Evolutionary conservation across 2,113 vertebrate species (phyloP).

Genomic region (Scortum barcoo): DNA sequence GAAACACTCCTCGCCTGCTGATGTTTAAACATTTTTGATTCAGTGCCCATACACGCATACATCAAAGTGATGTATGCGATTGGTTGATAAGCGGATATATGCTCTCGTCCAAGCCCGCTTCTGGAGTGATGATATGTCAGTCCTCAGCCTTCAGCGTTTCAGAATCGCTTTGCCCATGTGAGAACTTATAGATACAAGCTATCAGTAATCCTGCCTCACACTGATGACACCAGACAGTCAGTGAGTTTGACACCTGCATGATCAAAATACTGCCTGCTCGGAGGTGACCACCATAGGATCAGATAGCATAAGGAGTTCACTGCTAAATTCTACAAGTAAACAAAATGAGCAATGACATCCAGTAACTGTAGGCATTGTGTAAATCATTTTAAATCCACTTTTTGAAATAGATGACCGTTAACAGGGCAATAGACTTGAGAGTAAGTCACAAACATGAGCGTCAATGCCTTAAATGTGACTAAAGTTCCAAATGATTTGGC

Average conservation of each 20-base stretch:
- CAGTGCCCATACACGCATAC: slow-evolving; percentile 45
- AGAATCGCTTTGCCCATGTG: slow-evolving; percentile 32
- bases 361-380: background rate
- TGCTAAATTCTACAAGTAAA: background rate
- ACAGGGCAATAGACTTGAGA: slow-evolving; percentile 1
- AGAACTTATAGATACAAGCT: slow-evolving; percentile 49
- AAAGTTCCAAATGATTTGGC: slow-evolving; percentile 23
- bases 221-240: slow-evolving; percentile 30
- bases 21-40: slow-evolving; percentile 47
- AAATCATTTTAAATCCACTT: slow-evolving; percentile 12
- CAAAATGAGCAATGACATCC: slow-evolving; percentile 17
- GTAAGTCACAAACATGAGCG: background rate
- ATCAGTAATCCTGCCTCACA: slow-evolving; percentile 57
- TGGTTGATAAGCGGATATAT: slow-evolving; percentile 52
- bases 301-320: background rate
- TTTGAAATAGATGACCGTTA: slow-evolving; percentile 8
- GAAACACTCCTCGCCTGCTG: slow-evolving; percentile 29
- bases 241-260: slow-evolving; percentile 32
- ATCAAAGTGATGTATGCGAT: slow-evolving; percentile 63
- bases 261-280: slow-evolving; percentile 13
- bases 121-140: slow-evolving; percentile 61
- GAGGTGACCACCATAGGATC: slow-evolving; percentile 19
- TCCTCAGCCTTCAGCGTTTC: slow-evolving; percentile 40
- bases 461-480: background rate
- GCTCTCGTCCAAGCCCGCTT: slow-evolving; percentile 20